Percentiles rank a stretch among this genome's conserved stretches.
Evolutionary conservation across 2,888 invertebrate genomes (phyloP).

Genomic region (Tetranychus truncatus): DNA sequence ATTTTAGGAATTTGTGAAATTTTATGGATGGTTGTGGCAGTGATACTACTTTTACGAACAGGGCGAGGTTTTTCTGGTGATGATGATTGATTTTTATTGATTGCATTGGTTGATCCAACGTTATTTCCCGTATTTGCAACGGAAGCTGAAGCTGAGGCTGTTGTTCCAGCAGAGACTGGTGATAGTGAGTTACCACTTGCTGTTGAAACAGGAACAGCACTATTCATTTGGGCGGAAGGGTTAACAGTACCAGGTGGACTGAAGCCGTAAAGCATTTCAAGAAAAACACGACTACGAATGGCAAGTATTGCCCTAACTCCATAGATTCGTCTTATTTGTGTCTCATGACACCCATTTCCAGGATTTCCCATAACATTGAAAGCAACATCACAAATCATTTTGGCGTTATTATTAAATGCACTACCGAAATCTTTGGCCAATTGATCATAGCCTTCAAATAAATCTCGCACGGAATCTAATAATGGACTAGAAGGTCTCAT

Average conservation of each 20-base stretch:
- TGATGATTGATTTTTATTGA: background rate
- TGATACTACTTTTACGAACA: slow-evolving; percentile 20
- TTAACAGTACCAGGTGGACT: slow-evolving; percentile 41
- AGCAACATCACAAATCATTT: slow-evolving; percentile 61
- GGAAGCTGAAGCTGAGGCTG: background rate
- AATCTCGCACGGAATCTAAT: slow-evolving; percentile 73
- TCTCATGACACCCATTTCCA: slow-evolving; percentile 14
- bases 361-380: slow-evolving; percentile 49
- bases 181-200: background rate
- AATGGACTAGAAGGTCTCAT: slow-evolving; percentile 83
- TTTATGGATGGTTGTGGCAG: slow-evolving; percentile 19
- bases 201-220: background rate
- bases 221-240: slow-evolving; percentile 2
- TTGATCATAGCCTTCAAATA: slow-evolving; percentile 84
- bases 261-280: slow-evolving; percentile 86
- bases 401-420: slow-evolving; percentile 65
- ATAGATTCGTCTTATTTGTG: slow-evolving; percentile 38
- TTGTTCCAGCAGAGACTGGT: background rate
- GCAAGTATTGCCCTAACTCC: slow-evolving; percentile 78
- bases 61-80: slow-evolving; percentile 10
- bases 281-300: slow-evolving; percentile 71
- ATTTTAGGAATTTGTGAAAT: slow-evolving; percentile 23
- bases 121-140: background rate
- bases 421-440: slow-evolving; percentile 76
- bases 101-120: background rate